phyloP scores from a whole-genome alignment of 2,113 vertebrate genomes.

The Gallinago jamesoni region DNA sequence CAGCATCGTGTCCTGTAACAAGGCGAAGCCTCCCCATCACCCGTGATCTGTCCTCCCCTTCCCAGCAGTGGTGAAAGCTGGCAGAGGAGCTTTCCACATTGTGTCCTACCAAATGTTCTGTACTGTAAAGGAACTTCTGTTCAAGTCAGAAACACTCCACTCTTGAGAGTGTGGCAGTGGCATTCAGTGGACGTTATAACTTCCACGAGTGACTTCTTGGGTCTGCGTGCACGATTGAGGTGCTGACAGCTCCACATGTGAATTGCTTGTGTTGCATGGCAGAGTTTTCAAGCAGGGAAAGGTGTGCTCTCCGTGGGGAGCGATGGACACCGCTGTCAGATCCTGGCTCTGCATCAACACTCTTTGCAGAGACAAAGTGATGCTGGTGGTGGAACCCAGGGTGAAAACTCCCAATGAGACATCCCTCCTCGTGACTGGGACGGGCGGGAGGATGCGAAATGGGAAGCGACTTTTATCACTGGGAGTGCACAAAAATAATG shows the following conservation, averaged over 20 bases:
- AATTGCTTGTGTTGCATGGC: fast-evolving
- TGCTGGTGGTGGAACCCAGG: background rate
- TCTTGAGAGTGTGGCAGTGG: background rate
- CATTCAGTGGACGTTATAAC: fast-evolving
- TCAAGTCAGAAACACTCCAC: fast-evolving
- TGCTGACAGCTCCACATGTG: background rate
- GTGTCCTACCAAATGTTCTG: background rate
- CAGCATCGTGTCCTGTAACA: fast-evolving
- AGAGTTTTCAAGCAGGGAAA: background rate
- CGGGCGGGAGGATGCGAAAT: fast-evolving
- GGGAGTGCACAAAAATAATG: background rate
- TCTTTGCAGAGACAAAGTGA: background rate
- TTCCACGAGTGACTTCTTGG: background rate
- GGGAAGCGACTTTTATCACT: background rate
- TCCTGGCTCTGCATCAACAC: background rate
- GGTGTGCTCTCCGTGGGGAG: background rate
- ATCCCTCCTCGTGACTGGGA: fast-evolving
- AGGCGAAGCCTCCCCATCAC: background rate
- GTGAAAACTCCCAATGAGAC: background rate
- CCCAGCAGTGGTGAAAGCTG: background rate
- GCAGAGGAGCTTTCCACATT: fast-evolving
- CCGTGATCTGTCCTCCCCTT: background rate
- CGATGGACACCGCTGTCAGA: background rate
- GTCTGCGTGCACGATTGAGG: fast-evolving
- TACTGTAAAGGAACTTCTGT: background rate